phyloP scores from a whole-genome alignment of 2,888 invertebrate genomes.

The Agapetus fuscipes region DNA sequence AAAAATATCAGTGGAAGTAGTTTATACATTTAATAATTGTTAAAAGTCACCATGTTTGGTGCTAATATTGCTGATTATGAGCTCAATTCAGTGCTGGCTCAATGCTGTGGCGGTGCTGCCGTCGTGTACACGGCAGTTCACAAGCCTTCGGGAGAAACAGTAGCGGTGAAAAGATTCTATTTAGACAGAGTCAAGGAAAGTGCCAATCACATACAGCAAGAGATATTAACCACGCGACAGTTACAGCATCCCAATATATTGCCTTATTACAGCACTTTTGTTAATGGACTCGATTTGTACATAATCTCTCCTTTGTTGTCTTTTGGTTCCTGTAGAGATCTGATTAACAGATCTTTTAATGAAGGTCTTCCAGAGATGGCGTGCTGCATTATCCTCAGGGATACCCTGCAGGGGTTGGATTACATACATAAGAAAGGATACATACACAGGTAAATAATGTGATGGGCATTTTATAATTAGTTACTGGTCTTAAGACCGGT shows the following conservation, averaged over 20 bases:
- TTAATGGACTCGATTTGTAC: constrained; percentile 66
- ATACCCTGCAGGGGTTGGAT: constrained; percentile 68
- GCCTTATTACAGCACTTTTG: constrained; percentile 66
- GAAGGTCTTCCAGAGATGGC: constrained; percentile 74
- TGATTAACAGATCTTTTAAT: constrained; percentile 65
- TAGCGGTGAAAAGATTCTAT: constrained; percentile 67
- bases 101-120: constrained; percentile 60
- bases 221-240: constrained; percentile 67
- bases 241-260: constrained; percentile 72
- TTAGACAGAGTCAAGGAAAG: constrained; percentile 61
- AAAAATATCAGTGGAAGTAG: too few relatives aligned
- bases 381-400: constrained; percentile 67
- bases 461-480: too few relatives aligned
- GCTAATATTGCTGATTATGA: constrained; percentile 55
- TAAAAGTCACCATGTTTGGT: constrained; percentile 47
- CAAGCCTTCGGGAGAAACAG: constrained; percentile 52
- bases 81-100: constrained; percentile 55
- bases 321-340: constrained; percentile 73
- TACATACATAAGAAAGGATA: constrained; percentile 78
- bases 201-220: constrained; percentile 56
- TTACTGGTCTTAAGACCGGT: too few relatives aligned
- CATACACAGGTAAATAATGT: constrained; percentile 70
- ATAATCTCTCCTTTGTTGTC: constrained; percentile 76
- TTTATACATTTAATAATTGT: too few relatives aligned
- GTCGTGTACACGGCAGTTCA: constrained; percentile 63